Base-by-base conservation (phyloP, 2,888 invertebrate genomes). In the Diplazon laetatorius region DNA sequence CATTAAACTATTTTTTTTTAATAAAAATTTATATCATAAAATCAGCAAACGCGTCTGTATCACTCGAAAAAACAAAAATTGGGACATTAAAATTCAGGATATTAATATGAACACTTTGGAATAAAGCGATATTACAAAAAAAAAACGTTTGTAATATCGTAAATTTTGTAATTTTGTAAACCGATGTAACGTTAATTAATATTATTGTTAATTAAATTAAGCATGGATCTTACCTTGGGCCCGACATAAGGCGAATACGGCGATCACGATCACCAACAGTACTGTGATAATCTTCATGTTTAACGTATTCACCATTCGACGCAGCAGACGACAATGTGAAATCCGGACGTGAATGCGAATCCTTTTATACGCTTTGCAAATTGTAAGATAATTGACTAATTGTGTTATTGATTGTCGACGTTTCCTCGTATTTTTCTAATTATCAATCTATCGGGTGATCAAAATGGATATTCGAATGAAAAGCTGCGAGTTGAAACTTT, bases 231-330 rank as follows among this genome's bases (percentile, higher is more conserved):
- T 42, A 42, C 42, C 42, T 42, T 42, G 42, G 42, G n/a, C n/a
- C 42, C n/a, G 12, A n/a, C 42, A 42, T n/a, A 42, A 42, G n/a
- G n/a, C 42, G 42, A 42, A n/a, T n/a, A 42, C n/a, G 1, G 42
- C 42, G 42, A n/a, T n/a, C 42, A 42, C 42, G n/a, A 42, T 42
- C 42, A 42, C n/a, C 4, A 9, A 42, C 42, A 42, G n/a, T n/a
- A 42, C n/a, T n/a, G 42, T n/a, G 42, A 42, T 42, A n/a, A 42
- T n/a, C 42, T n/a, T 42, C 42, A 42, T 42, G n/a, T 10, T 42
- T 10, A n/a, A n/a, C n/a, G 12, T 42, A n/a, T 39, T 5, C n/a
- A n/a, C 42, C n/a, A 42, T 42, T 10, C n/a, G n/a, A 42, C 1
- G 4, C 42, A n/a, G n/a, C 42, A 6, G n/a, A 1, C 1, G n/a